Percentiles rank a stretch among this genome's conserved stretches.
Evolutionary conservation across 2,797 vertebrate genomes (phyloP).

Genomic region (Neosalanx taihuensis): DNA sequence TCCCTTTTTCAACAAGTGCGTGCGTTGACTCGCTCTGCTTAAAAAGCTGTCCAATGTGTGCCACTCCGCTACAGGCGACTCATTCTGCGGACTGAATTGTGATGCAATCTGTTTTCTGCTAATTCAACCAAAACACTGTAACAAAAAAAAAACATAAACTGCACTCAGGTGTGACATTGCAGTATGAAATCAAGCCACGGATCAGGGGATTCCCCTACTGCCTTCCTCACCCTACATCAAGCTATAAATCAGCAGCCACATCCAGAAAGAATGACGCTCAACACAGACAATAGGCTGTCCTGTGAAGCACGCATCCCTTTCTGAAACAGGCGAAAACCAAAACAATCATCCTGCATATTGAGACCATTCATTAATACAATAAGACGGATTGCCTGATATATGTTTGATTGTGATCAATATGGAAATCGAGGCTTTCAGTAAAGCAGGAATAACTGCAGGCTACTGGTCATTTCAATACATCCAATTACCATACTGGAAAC

Average conservation of each 20-base stretch:
- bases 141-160: not conserved
- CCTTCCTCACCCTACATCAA: not conserved
- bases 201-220: not conserved
- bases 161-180: not conserved
- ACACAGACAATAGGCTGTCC: not conserved
- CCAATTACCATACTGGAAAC: too few relatives aligned
- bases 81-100: not conserved
- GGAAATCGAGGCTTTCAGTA: too few relatives aligned
- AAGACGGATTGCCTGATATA: too few relatives aligned
- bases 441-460: too few relatives aligned
- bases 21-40: not conserved
- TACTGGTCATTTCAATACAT: too few relatives aligned
- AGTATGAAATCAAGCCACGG: not conserved
- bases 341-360: too few relatives aligned
- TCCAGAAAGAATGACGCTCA: not conserved
- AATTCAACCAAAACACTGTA: not conserved
- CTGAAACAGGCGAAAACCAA: too few relatives aligned
- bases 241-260: not conserved
- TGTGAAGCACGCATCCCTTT: too few relatives aligned
- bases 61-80: not conserved
- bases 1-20: not conserved
- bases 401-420: too few relatives aligned
- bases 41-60: not conserved
- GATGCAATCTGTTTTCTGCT: not conserved
- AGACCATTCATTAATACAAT: too few relatives aligned